These are phyloP conservation scores for Drosophila multiciliata DNA, from an alignment of 2,888 invertebrate genomes.

Conservation along the genomic window DNA sequence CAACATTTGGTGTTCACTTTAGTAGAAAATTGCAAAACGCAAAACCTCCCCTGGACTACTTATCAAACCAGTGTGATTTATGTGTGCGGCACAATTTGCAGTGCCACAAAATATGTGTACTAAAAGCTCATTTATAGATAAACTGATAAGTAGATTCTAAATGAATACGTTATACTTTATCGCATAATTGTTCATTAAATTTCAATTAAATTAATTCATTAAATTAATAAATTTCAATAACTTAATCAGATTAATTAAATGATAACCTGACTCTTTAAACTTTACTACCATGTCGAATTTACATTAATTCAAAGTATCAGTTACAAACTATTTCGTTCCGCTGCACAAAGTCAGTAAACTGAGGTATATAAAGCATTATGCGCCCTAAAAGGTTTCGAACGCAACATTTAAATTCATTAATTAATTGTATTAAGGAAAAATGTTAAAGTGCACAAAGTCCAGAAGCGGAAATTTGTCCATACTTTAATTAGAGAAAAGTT, in stretches of 20 bases:
- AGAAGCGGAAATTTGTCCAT: conserved; percentile 18
- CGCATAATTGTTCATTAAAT: background rate
- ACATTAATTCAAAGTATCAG: conserved; percentile 1
- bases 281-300: background rate
- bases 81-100: background rate
- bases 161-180: background rate
- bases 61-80: conserved; percentile 5
- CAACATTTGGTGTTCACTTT: conserved; percentile 41
- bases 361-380: conserved; percentile 4
- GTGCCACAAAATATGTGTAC: background rate
- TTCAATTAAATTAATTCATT: background rate
- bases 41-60: background rate
- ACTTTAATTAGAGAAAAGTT: conserved; percentile 28
- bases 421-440: conserved; percentile 66
- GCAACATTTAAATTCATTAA: conserved; percentile 46
- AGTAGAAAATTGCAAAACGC: conserved; percentile 39
- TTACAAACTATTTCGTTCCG: background rate
- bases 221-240: background rate
- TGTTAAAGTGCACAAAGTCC: conserved; percentile 55
- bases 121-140: background rate
- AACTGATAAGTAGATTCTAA: background rate
- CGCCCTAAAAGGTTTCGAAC: conserved; percentile 29
- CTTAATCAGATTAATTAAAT: background rate
- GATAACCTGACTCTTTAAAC: background rate
- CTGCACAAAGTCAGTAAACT: background rate